Conservation (phyloP, 2,113 vertebrate genomes). For the Jacana jacana region DNA sequence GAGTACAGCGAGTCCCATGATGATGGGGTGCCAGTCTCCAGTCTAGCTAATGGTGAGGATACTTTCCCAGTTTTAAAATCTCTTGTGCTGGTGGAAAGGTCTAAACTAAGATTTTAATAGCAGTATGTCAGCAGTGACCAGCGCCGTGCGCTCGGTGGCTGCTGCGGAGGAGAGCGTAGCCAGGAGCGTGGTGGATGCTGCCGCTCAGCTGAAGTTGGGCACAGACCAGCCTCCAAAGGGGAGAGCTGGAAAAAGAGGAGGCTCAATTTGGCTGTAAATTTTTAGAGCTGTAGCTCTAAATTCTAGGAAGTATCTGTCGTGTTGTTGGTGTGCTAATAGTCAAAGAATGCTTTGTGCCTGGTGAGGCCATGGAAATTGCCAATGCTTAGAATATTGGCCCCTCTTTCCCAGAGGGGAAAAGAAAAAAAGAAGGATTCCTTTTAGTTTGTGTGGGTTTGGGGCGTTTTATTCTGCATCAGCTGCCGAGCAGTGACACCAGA, state of each 20-base stretch:
- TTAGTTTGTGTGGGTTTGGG: background rate
- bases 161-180: background rate
- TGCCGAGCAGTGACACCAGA: conserved; percentile 34
- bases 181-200: background rate
- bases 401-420: background rate
- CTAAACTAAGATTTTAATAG: background rate
- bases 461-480: background rate
- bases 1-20: background rate
- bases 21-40: background rate
- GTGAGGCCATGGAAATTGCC: background rate
- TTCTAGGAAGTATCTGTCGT: background rate
- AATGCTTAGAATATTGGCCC: background rate
- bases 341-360: background rate
- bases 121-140: background rate
- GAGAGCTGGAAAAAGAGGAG: background rate
- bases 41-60: background rate
- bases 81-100: background rate
- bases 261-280: background rate
- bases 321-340: accelerated
- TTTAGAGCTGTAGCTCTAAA: background rate
- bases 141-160: accelerated
- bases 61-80: background rate
- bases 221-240: background rate
- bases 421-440: background rate
- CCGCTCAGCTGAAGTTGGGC: background rate